Percentiles rank a stretch among this genome's conserved stretches.
phyloP scores from a whole-genome alignment of 2,113 vertebrate genomes.

The Suricata suricatta region DNA sequence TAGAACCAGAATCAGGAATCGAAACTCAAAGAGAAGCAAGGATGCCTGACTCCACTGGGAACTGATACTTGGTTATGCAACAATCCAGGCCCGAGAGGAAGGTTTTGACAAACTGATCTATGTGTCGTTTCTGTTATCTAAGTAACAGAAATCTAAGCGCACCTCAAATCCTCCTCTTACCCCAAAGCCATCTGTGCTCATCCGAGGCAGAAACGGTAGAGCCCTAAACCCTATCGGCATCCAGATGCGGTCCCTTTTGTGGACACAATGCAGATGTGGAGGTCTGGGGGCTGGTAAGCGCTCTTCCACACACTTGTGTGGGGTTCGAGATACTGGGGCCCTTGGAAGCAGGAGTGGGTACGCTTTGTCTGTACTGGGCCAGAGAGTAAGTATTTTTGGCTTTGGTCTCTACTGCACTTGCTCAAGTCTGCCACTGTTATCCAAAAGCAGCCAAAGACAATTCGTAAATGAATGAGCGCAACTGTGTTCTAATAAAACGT shows the following conservation, averaged over 20 bases:
- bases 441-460: not conserved
- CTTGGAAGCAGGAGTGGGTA: not conserved
- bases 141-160: not conserved
- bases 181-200: accelerated
- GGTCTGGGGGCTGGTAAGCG: not conserved
- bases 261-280: not conserved
- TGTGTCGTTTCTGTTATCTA: not conserved
- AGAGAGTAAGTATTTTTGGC: not conserved
- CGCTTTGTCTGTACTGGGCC: not conserved
- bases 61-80: not conserved
- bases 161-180: not conserved
- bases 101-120: not conserved
- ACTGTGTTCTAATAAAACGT: not conserved
- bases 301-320: not conserved
- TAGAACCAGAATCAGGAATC: not conserved
- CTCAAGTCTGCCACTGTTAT: not conserved
- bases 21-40: slow-evolving; percentile 17
- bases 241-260: not conserved
- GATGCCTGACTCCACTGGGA: not conserved
- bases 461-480: not conserved
- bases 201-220: not conserved
- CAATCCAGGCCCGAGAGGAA: not conserved
- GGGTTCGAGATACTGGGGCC: not conserved
- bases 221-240: not conserved
- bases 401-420: not conserved